Evolutionary conservation across 2,113 vertebrate genomes (phyloP).

Genomic region (Clupea harengus): DNA sequence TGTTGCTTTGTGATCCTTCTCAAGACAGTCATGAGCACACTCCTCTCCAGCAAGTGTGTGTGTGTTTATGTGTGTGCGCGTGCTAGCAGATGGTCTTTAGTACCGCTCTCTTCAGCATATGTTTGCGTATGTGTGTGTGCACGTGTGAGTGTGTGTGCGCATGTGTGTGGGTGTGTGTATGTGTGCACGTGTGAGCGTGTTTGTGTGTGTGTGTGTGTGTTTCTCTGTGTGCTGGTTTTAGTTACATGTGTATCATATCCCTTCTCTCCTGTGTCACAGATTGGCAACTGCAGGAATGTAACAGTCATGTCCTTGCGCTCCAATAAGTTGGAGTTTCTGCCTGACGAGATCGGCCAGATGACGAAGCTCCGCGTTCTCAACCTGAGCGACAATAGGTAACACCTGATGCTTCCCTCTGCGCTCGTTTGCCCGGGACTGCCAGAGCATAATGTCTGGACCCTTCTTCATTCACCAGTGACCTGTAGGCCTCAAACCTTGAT

Average conservation of each 20-base stretch:
- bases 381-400: constrained; percentile 94
- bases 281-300: constrained; percentile 95
- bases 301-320: constrained; percentile 98
- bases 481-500: not conserved
- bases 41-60: not conserved
- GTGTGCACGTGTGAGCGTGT: not conserved
- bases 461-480: not conserved
- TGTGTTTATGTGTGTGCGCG: not conserved
- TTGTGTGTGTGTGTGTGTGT: not conserved
- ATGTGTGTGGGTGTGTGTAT: not conserved
- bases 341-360: constrained; percentile 98
- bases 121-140: not conserved
- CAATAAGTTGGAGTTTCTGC: constrained; percentile 96
- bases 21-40: not conserved
- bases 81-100: not conserved
- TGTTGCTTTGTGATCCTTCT: not conserved
- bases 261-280: constrained; percentile 68
- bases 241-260: constrained; percentile 27
- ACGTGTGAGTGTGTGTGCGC: not conserved
- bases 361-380: constrained; percentile 95
- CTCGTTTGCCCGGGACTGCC: not conserved
- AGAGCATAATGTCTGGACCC: not conserved
- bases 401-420: constrained; percentile 27
- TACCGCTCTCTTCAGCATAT: not conserved
- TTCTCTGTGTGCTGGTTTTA: not conserved